Evolutionary conservation across 2,888 invertebrate species (phyloP), one percentile per base, ranked within the genome.

Genomic region (Tachina lurida): DNA sequence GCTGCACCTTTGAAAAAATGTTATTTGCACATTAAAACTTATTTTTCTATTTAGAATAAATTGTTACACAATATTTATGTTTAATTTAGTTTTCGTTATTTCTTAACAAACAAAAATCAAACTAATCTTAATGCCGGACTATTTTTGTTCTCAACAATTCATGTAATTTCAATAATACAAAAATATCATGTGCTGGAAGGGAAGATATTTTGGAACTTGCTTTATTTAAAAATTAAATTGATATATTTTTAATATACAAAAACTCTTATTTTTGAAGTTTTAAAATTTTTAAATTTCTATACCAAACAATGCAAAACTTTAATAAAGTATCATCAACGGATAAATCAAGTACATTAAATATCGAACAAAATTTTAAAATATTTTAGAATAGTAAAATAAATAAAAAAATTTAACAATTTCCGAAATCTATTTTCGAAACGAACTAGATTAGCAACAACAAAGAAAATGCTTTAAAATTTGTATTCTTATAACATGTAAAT

Each of bases 1-100:
- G 63, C 71, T 88, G 89, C 80, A 81, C 75, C 79, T 81, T 31
- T 17, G 71, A 52, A 71, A 65, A 45, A 22, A 12, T 19, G 58
- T 52, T 62, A 65, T 52, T 41, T 80, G 77, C 77, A 77, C 71
- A 71, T 71, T 58, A 56, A 73, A 56, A 76, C 54, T 43, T 63
- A 52, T 56, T 76, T 70, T 52, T 76, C 54, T 52, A 31, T 75
- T 58, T 73, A 45, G 10, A 31, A 22, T n/a, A 49, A 54, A 74
- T n/a, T 56, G 45, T 63, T 19, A 58, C 39, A 58, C 9, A 52
- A 60, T 52, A 9, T 60, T 45, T 68, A 41, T 45, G 12, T 10
- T 58, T 17, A n/a, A 19, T 56, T 54, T 17, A 41, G 19, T 62
- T 43, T 62, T 43, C 41, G 31, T 58, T 31, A 60, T 9, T 31